Conservation (phyloP, 1,140 invertebrate genomes). For the Apis cerana region DNA sequence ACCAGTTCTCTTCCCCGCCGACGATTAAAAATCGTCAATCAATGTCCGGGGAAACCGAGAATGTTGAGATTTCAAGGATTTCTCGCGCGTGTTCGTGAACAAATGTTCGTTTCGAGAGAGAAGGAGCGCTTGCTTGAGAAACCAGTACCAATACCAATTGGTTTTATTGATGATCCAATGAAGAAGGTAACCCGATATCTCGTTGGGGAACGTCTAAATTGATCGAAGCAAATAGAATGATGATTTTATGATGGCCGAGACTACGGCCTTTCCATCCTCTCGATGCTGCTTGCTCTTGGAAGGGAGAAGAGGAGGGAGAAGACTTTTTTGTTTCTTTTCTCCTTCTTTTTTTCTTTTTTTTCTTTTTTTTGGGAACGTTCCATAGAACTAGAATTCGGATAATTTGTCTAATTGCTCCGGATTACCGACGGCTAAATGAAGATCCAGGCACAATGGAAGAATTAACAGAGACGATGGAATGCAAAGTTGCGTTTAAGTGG, state of each 20-base stretch:
- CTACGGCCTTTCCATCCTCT: conserved; percentile 4
- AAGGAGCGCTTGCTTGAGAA: conserved; percentile 24
- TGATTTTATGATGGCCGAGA: conserved; percentile 37
- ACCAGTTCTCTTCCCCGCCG: conserved; percentile 29
- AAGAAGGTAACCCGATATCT: conserved; percentile 61
- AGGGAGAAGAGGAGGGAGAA: no score
- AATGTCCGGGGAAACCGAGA: background rate
- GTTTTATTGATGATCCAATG: conserved; percentile 44
- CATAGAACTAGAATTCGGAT: background rate
- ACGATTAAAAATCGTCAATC: conserved; percentile 50
- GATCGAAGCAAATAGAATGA: conserved; percentile 59
- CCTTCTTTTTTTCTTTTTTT: background rate
- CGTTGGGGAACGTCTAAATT: conserved; percentile 56
- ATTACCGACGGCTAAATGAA: conserved; percentile 30
- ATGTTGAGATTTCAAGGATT: background rate
- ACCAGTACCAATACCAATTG: conserved; percentile 42
- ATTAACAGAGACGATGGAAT: conserved; percentile 35
- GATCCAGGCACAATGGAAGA: conserved; percentile 21
- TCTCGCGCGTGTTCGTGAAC: no score
- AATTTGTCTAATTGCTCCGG: conserved; percentile 29
- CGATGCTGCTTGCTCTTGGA: no score
- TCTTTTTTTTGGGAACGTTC: no score
- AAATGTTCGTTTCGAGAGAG: background rate
- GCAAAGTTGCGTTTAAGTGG: conserved; percentile 37
- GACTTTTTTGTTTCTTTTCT: no score